Conservation (phyloP, 2,888 invertebrate species). For the Mactromeris polynyma region DNA sequence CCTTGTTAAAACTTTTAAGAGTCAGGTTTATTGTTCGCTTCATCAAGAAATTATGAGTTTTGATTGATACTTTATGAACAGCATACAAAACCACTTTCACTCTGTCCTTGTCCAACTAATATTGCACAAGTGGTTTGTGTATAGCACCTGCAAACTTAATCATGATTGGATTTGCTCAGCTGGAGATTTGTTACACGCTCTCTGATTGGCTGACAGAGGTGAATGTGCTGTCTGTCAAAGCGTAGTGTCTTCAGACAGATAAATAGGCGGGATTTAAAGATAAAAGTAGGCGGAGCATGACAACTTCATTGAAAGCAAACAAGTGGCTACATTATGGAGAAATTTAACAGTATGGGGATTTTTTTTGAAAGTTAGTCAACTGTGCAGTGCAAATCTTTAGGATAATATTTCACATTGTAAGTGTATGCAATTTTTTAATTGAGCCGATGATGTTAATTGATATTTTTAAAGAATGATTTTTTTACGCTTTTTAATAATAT, state of each 20-base stretch:
- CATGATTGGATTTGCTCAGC: slow-evolving; percentile 36
- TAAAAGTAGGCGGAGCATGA: slow-evolving; percentile 42
- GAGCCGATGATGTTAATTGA: slow-evolving; percentile 7
- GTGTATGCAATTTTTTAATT: slow-evolving; percentile 25
- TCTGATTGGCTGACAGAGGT: slow-evolving; percentile 40
- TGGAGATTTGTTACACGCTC: slow-evolving; percentile 21
- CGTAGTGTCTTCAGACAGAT: slow-evolving; percentile 48
- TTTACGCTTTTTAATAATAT: not conserved
- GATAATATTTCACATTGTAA: slow-evolving; percentile 53
- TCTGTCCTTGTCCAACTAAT: slow-evolving; percentile 29
- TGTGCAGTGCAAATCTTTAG: slow-evolving; percentile 35
- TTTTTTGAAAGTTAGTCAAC: slow-evolving; percentile 51
- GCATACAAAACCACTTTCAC: slow-evolving; percentile 24
- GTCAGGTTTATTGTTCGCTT: not conserved
- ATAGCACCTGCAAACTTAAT: slow-evolving; percentile 20
- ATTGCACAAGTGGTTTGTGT: slow-evolving; percentile 38
- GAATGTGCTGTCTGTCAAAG: slow-evolving; percentile 39
- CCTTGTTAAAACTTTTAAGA: not conserved
- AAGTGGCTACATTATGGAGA: slow-evolving; percentile 48
- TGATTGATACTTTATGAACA: slow-evolving; percentile 14
- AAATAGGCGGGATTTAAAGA: slow-evolving; percentile 45
- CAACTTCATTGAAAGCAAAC: slow-evolving; percentile 44
- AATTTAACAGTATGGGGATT: slow-evolving; percentile 43
- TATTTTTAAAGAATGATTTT: not conserved
- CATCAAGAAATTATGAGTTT: not conserved